Evolutionary conservation across 37 sponge, comb jelly and placozoan genomes (phyloP), one percentile per base, ranked within the genome.

Genomic region (Halichondria panicea): DNA sequence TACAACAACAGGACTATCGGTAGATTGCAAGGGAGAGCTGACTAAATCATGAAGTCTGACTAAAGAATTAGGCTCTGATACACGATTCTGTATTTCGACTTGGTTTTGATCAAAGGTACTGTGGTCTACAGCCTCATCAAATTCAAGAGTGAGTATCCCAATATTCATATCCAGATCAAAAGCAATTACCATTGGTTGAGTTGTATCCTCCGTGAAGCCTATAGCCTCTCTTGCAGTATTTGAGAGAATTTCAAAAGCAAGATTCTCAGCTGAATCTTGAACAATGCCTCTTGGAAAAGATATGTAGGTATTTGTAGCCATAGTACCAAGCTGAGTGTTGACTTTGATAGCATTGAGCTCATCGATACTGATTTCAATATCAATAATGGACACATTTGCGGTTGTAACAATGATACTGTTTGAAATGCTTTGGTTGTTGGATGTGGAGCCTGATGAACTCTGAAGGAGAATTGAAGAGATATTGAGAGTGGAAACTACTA

Each of bases 271-370:
- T 32, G 68, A 28, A 68, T 93, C 94, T 44, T 81, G 42, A 22
- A 93, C 66, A 31, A 85, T 15, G 30, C 83, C 85, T n/a, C 18
- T 52, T 18, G 44, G 31, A 19, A 76, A 57, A 1, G 84, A 74
- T 7, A 94, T 13, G 50, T 53, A 94, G 38, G 90, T 89, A 66
- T 82, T 62, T 6, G 41, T 43, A 31, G 2, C 40, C 13, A 18
- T 28, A 48, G 81, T 87, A 41, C 84, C 90, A 43, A 94, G 81
- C 53, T 43, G 41, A 24, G 87, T 75, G 24, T 94, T 44, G 22
- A 94, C 45, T 65, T 93, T 93, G 15, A 93, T 67, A 5, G 64
- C 75, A 75, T 93, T 77, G 0, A 93, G 50, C 43, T 93, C 94
- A 55, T 42, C 66, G 40, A 37, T 37, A 18, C 75, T 77, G 7